Base-by-base conservation (phyloP, 2,113 vertebrate species). In the Gorilla gorilla region DNA sequence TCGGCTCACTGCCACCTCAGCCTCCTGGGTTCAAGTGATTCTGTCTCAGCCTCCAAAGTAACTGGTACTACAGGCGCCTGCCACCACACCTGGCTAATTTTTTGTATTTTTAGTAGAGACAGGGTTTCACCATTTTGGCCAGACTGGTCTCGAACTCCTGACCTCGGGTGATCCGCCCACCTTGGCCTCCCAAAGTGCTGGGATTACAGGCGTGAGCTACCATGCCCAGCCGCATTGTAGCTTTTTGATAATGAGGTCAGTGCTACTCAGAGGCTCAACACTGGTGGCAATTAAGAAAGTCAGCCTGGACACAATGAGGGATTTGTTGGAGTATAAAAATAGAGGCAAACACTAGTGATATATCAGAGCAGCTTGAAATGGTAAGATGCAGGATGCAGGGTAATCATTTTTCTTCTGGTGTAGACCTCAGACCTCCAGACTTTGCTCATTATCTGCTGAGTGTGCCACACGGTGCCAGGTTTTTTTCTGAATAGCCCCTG, bases 381-480 rank as follows among this genome's bases (percentile, higher is more conserved):
- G 11, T 48, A 43, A 40, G 45, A 18, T 25, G 18, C 8, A 17
- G 0, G 45, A 18, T 25, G 18, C 8, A 17, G 0, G 14, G 20
- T 43, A 14, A 22, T n/a, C 0, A 55, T 32, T 95, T 83, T 76
- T 45, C 16, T 45, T 43, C 8, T 83, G 11, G 80, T 38, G 1
- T n/a, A 66, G 91, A 13, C 59, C 22, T 40, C 22, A 20, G 76
- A 55, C 17, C 40, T 43, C 13, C 0, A 1, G 5, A 20, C 25
- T 73, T 82, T 11, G 6, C 82, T 78, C 43, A 3, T 68, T 40
- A 38, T 4, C 16, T 52, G 7, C 45, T 50, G 12, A 50, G 57
- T 2, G 13, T 64, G 8, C 2, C 86, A 10, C 1, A 7, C 0
- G 3, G 50, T 20, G 35, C 20, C 84, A 82, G 7, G 9, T 32